Evolutionary conservation across 2,113 vertebrate species (phyloP), one percentile per base, ranked within the genome.

Genomic region (Microcebus lehilahytsara): DNA sequence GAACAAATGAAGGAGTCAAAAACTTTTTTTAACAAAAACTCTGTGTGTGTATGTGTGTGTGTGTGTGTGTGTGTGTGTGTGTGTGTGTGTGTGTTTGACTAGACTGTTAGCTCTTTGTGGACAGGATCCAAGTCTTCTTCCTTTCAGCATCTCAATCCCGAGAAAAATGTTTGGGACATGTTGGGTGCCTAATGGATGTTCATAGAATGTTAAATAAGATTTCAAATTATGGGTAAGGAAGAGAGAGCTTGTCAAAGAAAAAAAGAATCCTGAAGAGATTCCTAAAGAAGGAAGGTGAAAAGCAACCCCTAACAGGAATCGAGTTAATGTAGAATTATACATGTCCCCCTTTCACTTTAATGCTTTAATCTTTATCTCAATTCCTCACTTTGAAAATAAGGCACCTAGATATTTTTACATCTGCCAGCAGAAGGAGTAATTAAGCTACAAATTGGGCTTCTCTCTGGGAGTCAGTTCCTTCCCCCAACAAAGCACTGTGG

Each of bases 61-160:
- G 30, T 75, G 69, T 72, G 32, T 89, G 9, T 51, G 17, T 71
- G 51, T n/a, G 34, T 78, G 49, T 25, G 25, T 67, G 9, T 30
- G 7, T 64, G 27, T 64, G 14, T 78, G 7, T 51, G 9, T 75
- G 4, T 46, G 30, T 53, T 30, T 42, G 13, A 92, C 22, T 75
- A 80, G 27, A 88, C 2, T 66, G 8, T 53, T 51, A 67, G 13
- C 66, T 95, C 25, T 81, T 77, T 93, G 78, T 92, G 42, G 17
- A 72, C 66, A 97, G 77, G 37, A 56, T 91, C n/a, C 71, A 85
- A 10, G 22, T 88, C 58, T 58, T 42, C 60, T 95, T 96, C 75
- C 22, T 87, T 49, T 93, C 53, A 77, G 79, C 53, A 77, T 46
- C 14, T 32, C 53, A 80, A 51, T 27, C 37, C 71, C 34, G 34